Conservation (phyloP, 2,113 vertebrate genomes). For the Sakesphorus luctuosus region DNA sequence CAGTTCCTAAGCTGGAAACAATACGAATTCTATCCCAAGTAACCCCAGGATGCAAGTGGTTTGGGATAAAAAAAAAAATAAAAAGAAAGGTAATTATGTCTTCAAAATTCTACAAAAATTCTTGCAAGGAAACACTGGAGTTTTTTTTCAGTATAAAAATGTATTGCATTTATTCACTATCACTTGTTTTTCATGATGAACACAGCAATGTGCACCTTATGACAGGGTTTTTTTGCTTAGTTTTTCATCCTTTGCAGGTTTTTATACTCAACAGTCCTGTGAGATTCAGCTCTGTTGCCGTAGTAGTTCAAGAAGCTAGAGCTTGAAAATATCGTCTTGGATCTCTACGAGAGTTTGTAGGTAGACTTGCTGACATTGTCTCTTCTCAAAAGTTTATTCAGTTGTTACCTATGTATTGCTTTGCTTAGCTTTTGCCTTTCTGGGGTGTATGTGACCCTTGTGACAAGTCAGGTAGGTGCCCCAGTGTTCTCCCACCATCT, state of each 20-base stretch:
- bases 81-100: not conserved
- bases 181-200: not conserved
- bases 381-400: not conserved
- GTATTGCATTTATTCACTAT: not conserved
- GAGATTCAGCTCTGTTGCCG: not conserved
- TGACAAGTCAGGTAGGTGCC: not conserved
- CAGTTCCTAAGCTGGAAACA: not conserved
- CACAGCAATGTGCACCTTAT: not conserved
- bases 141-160: not conserved
- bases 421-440: not conserved
- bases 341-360: not conserved
- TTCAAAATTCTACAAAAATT: not conserved
- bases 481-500: not conserved
- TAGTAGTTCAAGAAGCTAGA: not conserved
- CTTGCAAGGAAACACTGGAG: not conserved
- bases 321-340: not conserved
- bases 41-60: not conserved
- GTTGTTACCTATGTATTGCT: not conserved
- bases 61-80: not conserved
- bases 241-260: not conserved
- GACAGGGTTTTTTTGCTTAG: not conserved
- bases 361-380: not conserved
- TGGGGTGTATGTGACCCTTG: not conserved
- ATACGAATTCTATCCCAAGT: not conserved
- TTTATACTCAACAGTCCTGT: not conserved